These are phyloP conservation scores for Lordiphosa fenestrarum DNA, from an alignment of 2,888 invertebrate genomes.

Conservation along the genomic window DNA sequence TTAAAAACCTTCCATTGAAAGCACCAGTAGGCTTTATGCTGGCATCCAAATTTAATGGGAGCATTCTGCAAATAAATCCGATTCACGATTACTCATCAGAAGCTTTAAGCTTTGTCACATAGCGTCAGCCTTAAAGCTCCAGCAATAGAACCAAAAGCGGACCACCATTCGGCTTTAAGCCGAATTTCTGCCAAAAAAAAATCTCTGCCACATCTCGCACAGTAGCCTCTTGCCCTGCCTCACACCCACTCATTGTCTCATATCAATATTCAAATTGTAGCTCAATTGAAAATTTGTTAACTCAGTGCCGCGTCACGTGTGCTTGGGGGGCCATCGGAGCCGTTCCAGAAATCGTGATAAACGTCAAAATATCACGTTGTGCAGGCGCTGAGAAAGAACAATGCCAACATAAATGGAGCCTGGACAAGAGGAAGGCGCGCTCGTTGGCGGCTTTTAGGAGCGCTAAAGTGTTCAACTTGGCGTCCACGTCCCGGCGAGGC, in stretches of 20 bases:
- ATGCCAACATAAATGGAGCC: conserved; percentile 39
- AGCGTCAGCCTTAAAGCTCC: too few species aligned
- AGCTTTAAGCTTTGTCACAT: too few species aligned
- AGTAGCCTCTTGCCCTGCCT: conserved; percentile 40
- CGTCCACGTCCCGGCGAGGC: conserved; percentile 48
- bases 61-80: too few species aligned
- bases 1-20: too few species aligned
- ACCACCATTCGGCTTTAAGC: too few species aligned
- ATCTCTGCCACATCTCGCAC: conserved; percentile 47
- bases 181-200: conserved; percentile 9
- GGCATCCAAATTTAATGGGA: too few species aligned
- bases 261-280: conserved; percentile 75
- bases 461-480: conserved; percentile 72
- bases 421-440: conserved; percentile 42
- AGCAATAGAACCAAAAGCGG: too few species aligned
- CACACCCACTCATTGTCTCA: conserved; percentile 19
- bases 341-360: conserved; percentile 68
- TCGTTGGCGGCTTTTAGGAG: conserved; percentile 72
- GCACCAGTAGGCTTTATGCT: too few species aligned
- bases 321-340: conserved; percentile 6
- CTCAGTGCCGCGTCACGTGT: conserved; percentile 38
- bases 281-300: conserved; percentile 75
- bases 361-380: conserved; percentile 74
- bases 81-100: too few species aligned
- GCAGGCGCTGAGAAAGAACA: conserved; percentile 48